Base-by-base conservation (phyloP, 2,888 invertebrate genomes). In the Tipula confusa region DNA sequence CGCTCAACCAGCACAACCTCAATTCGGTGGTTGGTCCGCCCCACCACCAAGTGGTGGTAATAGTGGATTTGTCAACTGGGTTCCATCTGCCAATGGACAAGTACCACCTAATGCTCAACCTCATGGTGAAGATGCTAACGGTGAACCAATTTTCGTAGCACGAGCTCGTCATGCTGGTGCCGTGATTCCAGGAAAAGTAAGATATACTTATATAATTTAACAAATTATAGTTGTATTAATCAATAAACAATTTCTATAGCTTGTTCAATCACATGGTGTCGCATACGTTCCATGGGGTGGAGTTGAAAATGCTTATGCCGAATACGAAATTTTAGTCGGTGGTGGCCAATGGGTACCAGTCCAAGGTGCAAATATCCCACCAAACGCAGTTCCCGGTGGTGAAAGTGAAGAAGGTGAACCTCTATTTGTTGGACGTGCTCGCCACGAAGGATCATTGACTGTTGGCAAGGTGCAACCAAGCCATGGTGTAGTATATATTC, bases 391-490 rank as follows among this genome's bases (percentile, higher is more conserved):
- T 86, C 93, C 93, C 29, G 93, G 90, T n/a, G 94, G 94, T 7
- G 92, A 95, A 87, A 91, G 92, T 9, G 95, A 94, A 87, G 94
- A 94, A 33, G 96, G 96, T 0, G 96, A 96, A 87, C 92, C 95
- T 0, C 91, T 96, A 1, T 96, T 92, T 89, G 90, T 96, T 43
- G 96, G 96, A 15, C 93, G 96, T 85, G 94, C 93, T 0, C 90
- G 91, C 48, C 95, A 96, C 87, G 95, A 96, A 86, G 95, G 94
- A 84, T 92, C 94, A 84, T 85, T 95, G 82, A 95, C 95, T 29
- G 91, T 94, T 29, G 96, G 96, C 87, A 96, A 97, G 90, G 94
- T 97, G 1, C 96, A 97, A 86, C 93, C 94, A 43, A 95, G 95
- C 7, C 96, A 96, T 87, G 94, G 92, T 29, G 93, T 93, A 83